Percentiles rank a stretch among this genome's conserved stretches.
Evolutionary conservation across 2,888 invertebrate species (phyloP).

Genomic region (Urechis unicinctus): DNA sequence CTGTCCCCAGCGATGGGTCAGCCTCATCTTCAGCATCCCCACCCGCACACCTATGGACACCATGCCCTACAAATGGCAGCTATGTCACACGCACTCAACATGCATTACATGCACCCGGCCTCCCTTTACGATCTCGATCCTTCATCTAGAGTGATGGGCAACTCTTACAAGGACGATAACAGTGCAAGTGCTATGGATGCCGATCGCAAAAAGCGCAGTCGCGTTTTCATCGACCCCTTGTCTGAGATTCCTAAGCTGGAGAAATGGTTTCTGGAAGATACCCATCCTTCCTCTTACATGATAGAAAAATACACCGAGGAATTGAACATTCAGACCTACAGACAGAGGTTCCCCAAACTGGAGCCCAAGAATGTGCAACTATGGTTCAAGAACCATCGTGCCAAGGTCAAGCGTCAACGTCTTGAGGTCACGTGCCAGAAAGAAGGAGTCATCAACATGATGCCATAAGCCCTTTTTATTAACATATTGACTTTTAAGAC

Average conservation of each 20-base stretch:
- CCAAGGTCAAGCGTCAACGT: slow-evolving; percentile 83
- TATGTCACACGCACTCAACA: slow-evolving; percentile 23
- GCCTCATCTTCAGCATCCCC: slow-evolving; percentile 3
- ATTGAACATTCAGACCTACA: slow-evolving; percentile 90
- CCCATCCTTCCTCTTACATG: slow-evolving; percentile 95
- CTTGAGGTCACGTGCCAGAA: slow-evolving; percentile 8
- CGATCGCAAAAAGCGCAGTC: slow-evolving; percentile 86
- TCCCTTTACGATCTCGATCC: slow-evolving; percentile 8
- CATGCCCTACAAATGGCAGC: slow-evolving; percentile 21
- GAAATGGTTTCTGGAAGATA: slow-evolving; percentile 93
- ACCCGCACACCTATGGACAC: slow-evolving; percentile 4
- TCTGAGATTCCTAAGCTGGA: slow-evolving; percentile 73
- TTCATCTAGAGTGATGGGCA: slow-evolving; percentile 1
- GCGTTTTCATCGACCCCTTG: slow-evolving; percentile 98
- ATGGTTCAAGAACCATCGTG: slow-evolving; percentile 98
- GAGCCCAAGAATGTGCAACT: slow-evolving; percentile 99
- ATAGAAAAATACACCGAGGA: slow-evolving; percentile 97
- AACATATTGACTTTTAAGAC: too few species aligned
- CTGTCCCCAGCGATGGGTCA: neutral
- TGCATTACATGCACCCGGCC: slow-evolving; percentile 20
- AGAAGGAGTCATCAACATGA: neutral
- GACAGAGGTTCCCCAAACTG: slow-evolving; percentile 96
- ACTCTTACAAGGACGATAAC: too few species aligned
- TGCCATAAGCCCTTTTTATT: neutral
- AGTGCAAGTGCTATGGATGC: slow-evolving; percentile 51